Base-by-base conservation (phyloP, 92 coral and sea anemone species). In the Zoanthus solanderi region DNA sequence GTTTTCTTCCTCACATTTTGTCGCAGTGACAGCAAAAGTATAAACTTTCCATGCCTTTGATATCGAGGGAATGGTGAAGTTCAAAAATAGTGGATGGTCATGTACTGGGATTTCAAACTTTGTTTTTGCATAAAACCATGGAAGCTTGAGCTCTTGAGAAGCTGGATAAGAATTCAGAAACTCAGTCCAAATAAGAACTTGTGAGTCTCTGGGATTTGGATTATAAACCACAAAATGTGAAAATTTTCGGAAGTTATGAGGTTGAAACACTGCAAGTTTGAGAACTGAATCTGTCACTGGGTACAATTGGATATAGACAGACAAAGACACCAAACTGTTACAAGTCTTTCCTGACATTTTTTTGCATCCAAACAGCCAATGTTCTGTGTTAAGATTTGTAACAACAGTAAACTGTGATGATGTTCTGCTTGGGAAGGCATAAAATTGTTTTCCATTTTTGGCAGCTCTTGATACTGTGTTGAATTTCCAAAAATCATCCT, bases 21-120 rank as follows among this genome's bases (percentile, higher is more conserved):
- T 88, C 18, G 89, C 84, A 79, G 54, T 77, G 45, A 97, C 86
- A 30, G 88, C 37, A 72, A 97, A 82, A 57, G 88, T 76, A 75
- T 86, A 97, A n/a, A 95, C 99, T 78, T 94, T 96, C 98, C 96
- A 97, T 74, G 87, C 86, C 83, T 97, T 95, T 53, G 89, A 56
- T 57, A 90, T 79, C 73, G 96, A 92, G 69, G 95, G 92, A 30
- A 97, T 86, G 63, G 97, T 88, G 54, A 92, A 83, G 83, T 95
- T 97, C 69, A 92, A 72, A 85, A 97, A 94, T 30, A 91, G 69
- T 28, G 93, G 80, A n/a, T 81, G 85, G 11, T 81, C 85, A 86
- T 86, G 90, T 18, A 87, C 88, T 9, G 83, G 60, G 86, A 95
- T 90, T 29, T 93, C 94, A 78, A 91, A 71, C 23, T 76, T 85